Conservation (phyloP, 2,797 vertebrate species). For the Silurus aristotelis region DNA sequence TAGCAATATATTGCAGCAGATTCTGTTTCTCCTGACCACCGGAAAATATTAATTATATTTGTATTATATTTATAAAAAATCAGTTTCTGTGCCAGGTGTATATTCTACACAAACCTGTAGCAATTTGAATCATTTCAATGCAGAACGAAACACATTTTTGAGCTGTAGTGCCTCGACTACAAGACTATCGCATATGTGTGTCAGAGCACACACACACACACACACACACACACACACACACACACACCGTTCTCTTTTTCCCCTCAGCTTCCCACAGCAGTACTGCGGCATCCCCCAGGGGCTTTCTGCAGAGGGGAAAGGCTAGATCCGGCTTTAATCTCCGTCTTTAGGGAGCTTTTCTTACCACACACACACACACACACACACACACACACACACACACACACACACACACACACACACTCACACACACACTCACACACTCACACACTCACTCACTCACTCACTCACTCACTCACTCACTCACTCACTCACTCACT, state of each 20-base stretch:
- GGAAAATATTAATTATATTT: no score
- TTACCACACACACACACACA: not conserved
- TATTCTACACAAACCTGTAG: no score
- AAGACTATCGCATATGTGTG: no score
- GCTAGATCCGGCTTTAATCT: slow-evolving; percentile 28
- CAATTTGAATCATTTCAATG: no score
- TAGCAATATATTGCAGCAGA: no score
- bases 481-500: slow-evolving; percentile 3
- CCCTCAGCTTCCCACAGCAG: not conserved
- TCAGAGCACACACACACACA: no score
- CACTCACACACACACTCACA: not conserved
- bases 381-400: slow-evolving; percentile 5
- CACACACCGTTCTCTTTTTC: not conserved
- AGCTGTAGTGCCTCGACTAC: no score
- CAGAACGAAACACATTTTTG: no score
- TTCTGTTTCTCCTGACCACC: no score
- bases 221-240: no score
- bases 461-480: not conserved
- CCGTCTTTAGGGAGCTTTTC: slow-evolving; percentile 18
- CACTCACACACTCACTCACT: slow-evolving; percentile 4
- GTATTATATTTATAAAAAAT: no score
- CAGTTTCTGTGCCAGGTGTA: no score
- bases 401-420: not conserved
- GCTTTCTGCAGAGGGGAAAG: not conserved
- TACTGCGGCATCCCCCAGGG: not conserved